Conservation (phyloP, 1,140 invertebrate genomes). For the Drosophila repleta region DNA sequence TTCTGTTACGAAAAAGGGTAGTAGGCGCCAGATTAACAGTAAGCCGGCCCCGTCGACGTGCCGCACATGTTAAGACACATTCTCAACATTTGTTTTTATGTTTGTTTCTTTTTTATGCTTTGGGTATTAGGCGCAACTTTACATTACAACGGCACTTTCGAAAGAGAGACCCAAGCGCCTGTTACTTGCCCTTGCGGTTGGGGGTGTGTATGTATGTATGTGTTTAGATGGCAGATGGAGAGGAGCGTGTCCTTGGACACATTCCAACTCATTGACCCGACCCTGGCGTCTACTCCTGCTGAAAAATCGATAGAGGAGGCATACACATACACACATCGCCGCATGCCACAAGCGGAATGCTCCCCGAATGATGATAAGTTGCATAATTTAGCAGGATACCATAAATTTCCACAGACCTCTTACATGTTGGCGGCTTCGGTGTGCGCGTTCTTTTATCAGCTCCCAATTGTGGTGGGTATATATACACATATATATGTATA, state of each 20-base stretch:
- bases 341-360: constrained; percentile 18
- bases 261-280: constrained; percentile 64
- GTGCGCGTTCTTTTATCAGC: constrained; percentile 40
- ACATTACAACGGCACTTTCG: constrained; percentile 1
- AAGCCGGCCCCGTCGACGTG: background rate
- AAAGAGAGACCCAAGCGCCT: constrained; percentile 23
- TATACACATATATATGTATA: background rate
- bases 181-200: constrained; percentile 21
- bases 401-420: constrained; percentile 56
- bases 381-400: constrained; percentile 78
- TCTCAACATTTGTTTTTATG: constrained; percentile 9
- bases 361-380: constrained; percentile 65
- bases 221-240: constrained; percentile 49
- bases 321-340: constrained; percentile 33
- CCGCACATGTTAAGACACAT: constrained; percentile 21
- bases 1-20: constrained; percentile 54
- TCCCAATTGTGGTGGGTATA: constrained; percentile 9
- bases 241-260: constrained; percentile 67
- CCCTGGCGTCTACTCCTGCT: constrained; percentile 34
- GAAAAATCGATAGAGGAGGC: constrained; percentile 65
- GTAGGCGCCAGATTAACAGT: constrained; percentile 40
- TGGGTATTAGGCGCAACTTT: constrained; percentile 43
- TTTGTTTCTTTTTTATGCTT: constrained; percentile 8
- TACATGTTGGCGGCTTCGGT: background rate
- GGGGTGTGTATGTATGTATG: background rate